phyloP scores from a whole-genome alignment of 2,113 vertebrate species.

The Hypocryptadius cinnamomeus region DNA sequence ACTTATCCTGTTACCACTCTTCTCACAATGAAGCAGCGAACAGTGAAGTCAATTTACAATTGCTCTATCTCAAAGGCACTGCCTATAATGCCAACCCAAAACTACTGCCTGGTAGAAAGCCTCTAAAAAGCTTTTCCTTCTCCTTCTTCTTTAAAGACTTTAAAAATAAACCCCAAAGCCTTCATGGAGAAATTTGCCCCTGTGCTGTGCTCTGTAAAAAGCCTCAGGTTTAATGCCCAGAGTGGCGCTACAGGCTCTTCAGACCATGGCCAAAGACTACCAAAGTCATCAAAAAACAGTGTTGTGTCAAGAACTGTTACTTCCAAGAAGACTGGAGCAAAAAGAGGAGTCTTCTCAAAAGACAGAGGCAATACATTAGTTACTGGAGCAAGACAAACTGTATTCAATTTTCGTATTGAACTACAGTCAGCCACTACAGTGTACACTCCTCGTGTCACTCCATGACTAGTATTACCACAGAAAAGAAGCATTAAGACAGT shows the following conservation, averaged over 20 bases:
- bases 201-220: accelerated
- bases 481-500: not conserved
- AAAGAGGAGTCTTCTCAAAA: not conserved
- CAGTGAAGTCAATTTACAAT: not conserved
- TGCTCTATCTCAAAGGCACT: not conserved
- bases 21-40: not conserved
- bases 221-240: not conserved
- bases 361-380: not conserved
- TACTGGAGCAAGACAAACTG: not conserved
- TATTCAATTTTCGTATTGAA: not conserved
- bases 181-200: not conserved
- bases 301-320: not conserved
- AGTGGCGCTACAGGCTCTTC: not conserved
- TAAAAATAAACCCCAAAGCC: not conserved
- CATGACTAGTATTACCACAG: not conserved
- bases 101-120: not conserved
- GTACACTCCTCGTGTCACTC: not conserved
- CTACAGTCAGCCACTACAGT: accelerated
- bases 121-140: not conserved
- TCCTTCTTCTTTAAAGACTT: not conserved
- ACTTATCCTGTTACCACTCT: not conserved
- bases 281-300: not conserved
- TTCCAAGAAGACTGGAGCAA: not conserved
- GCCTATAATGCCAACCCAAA: not conserved
- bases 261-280: not conserved